Evolutionary conservation across 2,888 invertebrate species (phyloP), one percentile per base, ranked within the genome.

Genomic region (Clepsis dumicolana): DNA sequence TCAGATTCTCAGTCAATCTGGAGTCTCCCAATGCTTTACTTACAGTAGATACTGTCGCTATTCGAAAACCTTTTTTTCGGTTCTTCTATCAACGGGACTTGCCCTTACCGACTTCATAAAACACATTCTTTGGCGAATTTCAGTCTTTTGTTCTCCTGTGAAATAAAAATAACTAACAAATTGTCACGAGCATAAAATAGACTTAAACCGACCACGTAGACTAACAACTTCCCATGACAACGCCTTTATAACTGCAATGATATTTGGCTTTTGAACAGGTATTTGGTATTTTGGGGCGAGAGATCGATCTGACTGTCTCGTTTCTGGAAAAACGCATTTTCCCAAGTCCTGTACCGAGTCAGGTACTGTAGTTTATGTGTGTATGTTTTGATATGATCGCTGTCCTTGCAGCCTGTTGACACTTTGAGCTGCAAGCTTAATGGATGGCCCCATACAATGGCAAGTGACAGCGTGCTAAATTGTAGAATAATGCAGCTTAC

Each of bases 401-500:
- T 16, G 41, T 1, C 18, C 10, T 18, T 48, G 12, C 48, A 48
- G 21, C 21, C 12, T 48, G 12, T 48, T 48, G 48, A 21, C 12
- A 21, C 48, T 21, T 21, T 21, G 24, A 8, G n/a, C 8, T 38
- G 25, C 24, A 57, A 3, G 12, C 57, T 21, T 38, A 18, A 18
- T 57, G 35, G 48, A 18, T 57, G 35, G 48, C 48, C n/a, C 4
- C n/a, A 8, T 27, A 52, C 52, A 27, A 29, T 44, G 5, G 8
- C n/a, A 52, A 29, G 41, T 14, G 29, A 14, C 48, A 29, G 7
- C 18, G 29, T 25, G 41, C 18, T 63, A 16, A 41, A 54, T 64
- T 59, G 56, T 62, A 25, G 52, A 35, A 52, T 59, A 32, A 64
- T 64, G 59, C 57, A 68, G 32, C 41, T 50, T 53, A 68, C 8